A percentile compares a stretch with the other conserved stretches of the same genome.
Conservation (phyloP, 2,888 invertebrate genomes). For the Lumbricus terrestris region DNA sequence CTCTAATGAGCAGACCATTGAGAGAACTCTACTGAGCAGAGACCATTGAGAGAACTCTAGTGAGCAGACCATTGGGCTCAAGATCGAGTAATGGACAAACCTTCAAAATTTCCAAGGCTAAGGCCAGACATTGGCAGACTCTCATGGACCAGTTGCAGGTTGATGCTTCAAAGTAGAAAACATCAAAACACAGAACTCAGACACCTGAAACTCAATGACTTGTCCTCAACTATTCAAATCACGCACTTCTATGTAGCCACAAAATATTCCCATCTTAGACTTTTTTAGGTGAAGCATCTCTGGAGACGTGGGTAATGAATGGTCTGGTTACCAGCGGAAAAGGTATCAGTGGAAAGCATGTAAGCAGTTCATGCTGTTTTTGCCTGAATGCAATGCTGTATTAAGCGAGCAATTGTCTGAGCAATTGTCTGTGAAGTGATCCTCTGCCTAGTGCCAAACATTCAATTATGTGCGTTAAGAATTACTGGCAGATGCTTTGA, state of each 20-base stretch:
- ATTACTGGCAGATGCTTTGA: not conserved
- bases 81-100: not conserved
- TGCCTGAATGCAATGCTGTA: not conserved
- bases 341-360: too few species aligned
- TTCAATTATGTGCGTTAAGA: not conserved
- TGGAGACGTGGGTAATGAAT: not conserved
- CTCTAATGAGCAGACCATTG: not conserved
- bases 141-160: not conserved
- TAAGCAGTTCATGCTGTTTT: not conserved
- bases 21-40: not conserved
- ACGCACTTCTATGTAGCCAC: not conserved
- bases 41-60: too few species aligned
- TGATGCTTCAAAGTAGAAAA: not conserved
- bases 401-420: not conserved
- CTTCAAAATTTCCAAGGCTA: too few species aligned
- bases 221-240: not conserved
- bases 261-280: not conserved
- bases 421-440: not conserved
- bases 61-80: too few species aligned
- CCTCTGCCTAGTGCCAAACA: not conserved
- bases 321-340: not conserved
- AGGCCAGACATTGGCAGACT: too few species aligned
- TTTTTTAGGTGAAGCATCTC: not conserved
- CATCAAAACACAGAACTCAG: not conserved
- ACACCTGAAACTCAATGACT: too few species aligned